Evolutionary conservation across 2,113 vertebrate species (phyloP).

Genomic region (Petrocephalus zakoni): DNA sequence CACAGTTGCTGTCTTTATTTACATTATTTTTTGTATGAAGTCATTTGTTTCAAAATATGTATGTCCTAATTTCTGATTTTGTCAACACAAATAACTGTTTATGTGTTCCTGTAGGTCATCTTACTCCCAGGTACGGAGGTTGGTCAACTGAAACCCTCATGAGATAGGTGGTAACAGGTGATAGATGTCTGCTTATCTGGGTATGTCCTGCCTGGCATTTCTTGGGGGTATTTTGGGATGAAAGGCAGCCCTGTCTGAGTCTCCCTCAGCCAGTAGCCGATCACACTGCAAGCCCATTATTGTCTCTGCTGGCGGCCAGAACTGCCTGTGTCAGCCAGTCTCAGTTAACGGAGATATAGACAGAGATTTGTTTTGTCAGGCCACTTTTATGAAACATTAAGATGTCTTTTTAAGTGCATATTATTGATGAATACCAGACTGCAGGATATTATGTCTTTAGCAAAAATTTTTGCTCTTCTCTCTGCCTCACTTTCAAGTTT

Average conservation of each 20-base stretch:
- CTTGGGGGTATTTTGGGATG: not conserved
- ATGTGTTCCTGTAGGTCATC: not conserved
- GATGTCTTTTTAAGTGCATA: not conserved
- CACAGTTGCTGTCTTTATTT: not conserved
- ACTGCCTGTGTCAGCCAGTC: not conserved
- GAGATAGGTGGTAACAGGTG: not conserved
- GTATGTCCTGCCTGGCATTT: conserved; percentile 2
- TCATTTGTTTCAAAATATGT: not conserved
- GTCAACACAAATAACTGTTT: not conserved
- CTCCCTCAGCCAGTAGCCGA: not conserved
- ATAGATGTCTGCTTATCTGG: not conserved
- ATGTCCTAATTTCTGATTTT: not conserved
- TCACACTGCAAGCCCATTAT: not conserved
- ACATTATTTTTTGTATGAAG: not conserved
- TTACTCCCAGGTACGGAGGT: not conserved
- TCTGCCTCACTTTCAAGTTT: not conserved
- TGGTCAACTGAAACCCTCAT: not conserved
- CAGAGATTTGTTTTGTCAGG: not conserved
- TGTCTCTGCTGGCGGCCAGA: not conserved
- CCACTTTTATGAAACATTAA: not conserved
- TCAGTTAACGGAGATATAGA: not conserved
- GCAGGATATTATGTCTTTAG: not conserved
- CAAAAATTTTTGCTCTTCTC: no score
- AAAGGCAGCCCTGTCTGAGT: not conserved
- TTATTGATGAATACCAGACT: not conserved